Evolutionary conservation across 2,797 vertebrate species (phyloP), one percentile per base, ranked within the genome.

Genomic region (Nannoperca australis): DNA sequence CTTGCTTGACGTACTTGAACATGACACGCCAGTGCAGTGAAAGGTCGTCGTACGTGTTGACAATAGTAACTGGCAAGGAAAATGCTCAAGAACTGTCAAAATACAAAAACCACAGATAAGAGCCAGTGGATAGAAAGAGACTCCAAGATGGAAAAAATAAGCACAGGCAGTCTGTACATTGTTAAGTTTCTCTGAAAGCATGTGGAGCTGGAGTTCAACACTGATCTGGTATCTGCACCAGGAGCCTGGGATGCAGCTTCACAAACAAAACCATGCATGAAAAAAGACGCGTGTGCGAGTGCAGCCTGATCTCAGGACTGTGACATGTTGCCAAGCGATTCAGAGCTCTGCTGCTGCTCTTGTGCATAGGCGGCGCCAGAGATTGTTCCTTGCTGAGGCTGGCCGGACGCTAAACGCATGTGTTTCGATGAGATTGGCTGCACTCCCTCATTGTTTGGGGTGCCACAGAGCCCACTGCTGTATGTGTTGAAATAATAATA

Each of bases 161-260:
- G 32, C 32, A 51, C 34, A 51, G 14, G 20, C 45, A 32, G 63
- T 36, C 24, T 30, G 36, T 9, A 4, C 32, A 30, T 34, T 22
- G 56, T 51, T 40, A 10, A 32, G 22, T 18, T 38, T 60, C 24
- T 44, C 45, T 76, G n/a, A 44, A 45, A 45, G 47, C 73, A 68
- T 34, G 34, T 42, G 24, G 63, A 50, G 30, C 61, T 56, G 50
- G 70, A 27, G 40, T 47, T 73, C 55, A 51, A 30, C 34, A 2
- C 9, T 40, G 4, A 54, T 13, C 8, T 61, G 10, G 17, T 13
- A 18, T 61, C 22, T 72, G 58, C 27, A 44, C 50, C 59, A 54
- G 50, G 24, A 54, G 14, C 13, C 49, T 44, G 59, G 27, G 42
- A 30, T 30, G 32, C 42, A 58, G 13, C 53, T 58, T 58, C n/a